Conservation (phyloP, 1,140 invertebrate species). For the Oedothorax gibbosus region DNA sequence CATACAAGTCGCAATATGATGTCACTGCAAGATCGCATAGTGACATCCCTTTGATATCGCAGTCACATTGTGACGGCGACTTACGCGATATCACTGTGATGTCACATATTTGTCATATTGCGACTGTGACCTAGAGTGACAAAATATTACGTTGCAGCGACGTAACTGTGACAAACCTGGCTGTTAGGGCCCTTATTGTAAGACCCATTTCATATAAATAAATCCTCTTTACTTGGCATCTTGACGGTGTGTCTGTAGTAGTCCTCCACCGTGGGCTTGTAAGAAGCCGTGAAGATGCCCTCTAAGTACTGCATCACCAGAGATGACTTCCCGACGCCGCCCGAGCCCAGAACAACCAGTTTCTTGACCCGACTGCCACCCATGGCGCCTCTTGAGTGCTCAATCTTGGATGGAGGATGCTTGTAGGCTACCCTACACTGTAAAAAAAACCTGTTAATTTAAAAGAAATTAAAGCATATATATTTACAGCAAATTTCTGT, state of each 20-base stretch:
- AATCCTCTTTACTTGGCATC: conserved; percentile 64
- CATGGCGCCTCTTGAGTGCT: neutral
- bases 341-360: conserved; percentile 66
- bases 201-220: too few relatives aligned
- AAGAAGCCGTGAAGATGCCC: conserved; percentile 64
- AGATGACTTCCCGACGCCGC: conserved; percentile 67
- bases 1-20: too few relatives aligned
- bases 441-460: neutral
- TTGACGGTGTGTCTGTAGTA: conserved; percentile 66
- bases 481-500: neutral
- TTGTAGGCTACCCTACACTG: neutral
- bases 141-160: too few relatives aligned
- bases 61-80: too few relatives aligned
- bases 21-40: too few relatives aligned
- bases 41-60: too few relatives aligned
- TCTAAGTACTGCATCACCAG: conserved; percentile 66
- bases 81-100: too few relatives aligned
- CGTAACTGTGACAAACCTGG: too few relatives aligned
- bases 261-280: conserved; percentile 68
- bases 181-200: too few relatives aligned
- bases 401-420: neutral
- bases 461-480: neutral
- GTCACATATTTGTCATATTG: too few relatives aligned
- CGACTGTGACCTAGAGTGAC: too few relatives aligned
- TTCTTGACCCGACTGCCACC: conserved; percentile 63